Percentiles rank a stretch among this genome's conserved stretches.
These are phyloP conservation scores for Epiblema foenella DNA, from an alignment of 2,888 invertebrate species.

Conservation along the genomic window DNA sequence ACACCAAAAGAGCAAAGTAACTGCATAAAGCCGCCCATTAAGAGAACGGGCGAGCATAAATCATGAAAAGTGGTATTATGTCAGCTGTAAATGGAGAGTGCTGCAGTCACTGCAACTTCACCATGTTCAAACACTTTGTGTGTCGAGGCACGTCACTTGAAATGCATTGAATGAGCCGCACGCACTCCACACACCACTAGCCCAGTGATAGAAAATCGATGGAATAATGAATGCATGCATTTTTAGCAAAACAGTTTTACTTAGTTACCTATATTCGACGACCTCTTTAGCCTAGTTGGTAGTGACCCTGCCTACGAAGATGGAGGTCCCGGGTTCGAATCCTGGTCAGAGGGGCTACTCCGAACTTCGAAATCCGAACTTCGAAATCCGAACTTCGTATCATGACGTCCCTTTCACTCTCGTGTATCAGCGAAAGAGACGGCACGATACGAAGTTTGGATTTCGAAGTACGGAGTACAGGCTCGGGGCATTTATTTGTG, in stretches of 20 bases:
- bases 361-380: too few species aligned
- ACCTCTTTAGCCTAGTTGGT: too few species aligned
- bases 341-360: too few species aligned
- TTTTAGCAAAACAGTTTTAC: slow-evolving; percentile 63
- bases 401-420: too few species aligned
- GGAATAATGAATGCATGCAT: slow-evolving; percentile 51
- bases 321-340: too few species aligned
- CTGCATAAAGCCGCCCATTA: slow-evolving; percentile 46
- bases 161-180: slow-evolving; percentile 40
- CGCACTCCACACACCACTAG: slow-evolving; percentile 29
- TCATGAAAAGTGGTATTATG: slow-evolving; percentile 48
- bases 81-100: slow-evolving; percentile 47
- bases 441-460: too few species aligned
- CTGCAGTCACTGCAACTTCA: slow-evolving; percentile 47
- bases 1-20: slow-evolving; percentile 38
- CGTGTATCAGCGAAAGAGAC: too few species aligned
- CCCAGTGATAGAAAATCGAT: slow-evolving; percentile 48
- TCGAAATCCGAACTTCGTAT: too few species aligned
- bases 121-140: slow-evolving; percentile 34
- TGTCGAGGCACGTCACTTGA: slow-evolving; percentile 29
- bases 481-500: too few species aligned
- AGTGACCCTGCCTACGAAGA: too few species aligned
- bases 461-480: too few species aligned
- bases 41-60: slow-evolving; percentile 47
- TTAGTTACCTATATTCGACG: too few species aligned